A percentile compares a stretch with the other conserved stretches of the same genome.
These are phyloP conservation scores for Pygoscelis antarcticus DNA, from an alignment of 2,113 vertebrate species.

Conservation along the genomic window DNA sequence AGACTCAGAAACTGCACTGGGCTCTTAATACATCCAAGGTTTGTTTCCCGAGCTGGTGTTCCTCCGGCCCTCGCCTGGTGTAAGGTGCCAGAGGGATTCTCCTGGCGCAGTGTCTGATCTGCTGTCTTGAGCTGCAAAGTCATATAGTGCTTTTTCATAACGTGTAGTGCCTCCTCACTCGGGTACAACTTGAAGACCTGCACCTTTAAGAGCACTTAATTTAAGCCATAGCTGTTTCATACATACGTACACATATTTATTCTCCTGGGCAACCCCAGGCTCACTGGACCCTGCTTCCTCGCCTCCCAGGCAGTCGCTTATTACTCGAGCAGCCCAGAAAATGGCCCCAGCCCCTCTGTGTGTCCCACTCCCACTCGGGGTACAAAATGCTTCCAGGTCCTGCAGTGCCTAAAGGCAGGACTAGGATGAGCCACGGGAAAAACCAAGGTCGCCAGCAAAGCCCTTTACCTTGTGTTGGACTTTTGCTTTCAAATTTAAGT, in stretches of 20 bases:
- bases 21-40: neutral
- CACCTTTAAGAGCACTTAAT: neutral
- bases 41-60: neutral
- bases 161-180: rapidly evolving
- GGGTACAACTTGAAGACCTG: neutral
- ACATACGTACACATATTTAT: neutral
- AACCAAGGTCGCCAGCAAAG: neutral
- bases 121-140: neutral
- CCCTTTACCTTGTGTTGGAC: neutral
- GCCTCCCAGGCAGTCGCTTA: neutral
- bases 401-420: neutral
- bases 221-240: neutral
- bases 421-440: neutral
- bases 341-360: neutral
- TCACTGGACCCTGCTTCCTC: neutral
- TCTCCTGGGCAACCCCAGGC: neutral
- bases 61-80: rapidly evolving
- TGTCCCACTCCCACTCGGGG: neutral
- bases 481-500: neutral
- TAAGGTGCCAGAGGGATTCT: neutral
- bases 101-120: rapidly evolving
- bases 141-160: neutral
- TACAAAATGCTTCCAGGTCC: neutral
- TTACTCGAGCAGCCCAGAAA: neutral
- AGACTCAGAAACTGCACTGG: neutral